A percentile compares a stretch with the other conserved stretches of the same genome.
Evolutionary conservation across 2,113 vertebrate species (phyloP).

Genomic region (Panurus biarmicus): DNA sequence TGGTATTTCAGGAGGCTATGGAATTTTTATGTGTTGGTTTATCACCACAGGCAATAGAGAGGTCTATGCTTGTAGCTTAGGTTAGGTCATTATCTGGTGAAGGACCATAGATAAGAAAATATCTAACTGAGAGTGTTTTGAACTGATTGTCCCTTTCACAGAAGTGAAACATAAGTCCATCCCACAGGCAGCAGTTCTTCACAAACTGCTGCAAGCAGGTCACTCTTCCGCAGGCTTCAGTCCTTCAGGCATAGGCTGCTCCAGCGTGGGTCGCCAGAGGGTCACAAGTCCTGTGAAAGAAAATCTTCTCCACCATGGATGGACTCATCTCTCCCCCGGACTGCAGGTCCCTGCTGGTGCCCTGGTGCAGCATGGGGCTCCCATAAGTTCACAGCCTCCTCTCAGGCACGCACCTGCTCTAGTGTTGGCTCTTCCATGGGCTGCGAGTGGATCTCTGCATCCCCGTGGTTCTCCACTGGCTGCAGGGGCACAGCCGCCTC

Average conservation of each 20-base stretch:
- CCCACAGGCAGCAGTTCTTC: not conserved
- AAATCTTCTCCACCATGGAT: not conserved
- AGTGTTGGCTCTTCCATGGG: too few species aligned
- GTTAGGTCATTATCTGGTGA: not conserved
- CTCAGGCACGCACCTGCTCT: not conserved
- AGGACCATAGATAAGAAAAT: not conserved
- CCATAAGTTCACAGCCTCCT: not conserved
- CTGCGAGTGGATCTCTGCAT: not conserved
- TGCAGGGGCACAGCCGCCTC: not conserved
- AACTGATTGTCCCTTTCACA: not conserved
- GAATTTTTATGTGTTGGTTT: not conserved
- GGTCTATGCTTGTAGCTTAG: not conserved
- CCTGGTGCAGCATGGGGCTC: not conserved
- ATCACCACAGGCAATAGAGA: not conserved
- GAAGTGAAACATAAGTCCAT: not conserved
- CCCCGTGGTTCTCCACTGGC: accelerated
- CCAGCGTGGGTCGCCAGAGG: not conserved
- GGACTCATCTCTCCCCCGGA: not conserved
- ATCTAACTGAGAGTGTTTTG: not conserved
- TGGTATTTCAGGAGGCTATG: not conserved
- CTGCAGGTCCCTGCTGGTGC: not conserved
- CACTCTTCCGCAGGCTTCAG: not conserved
- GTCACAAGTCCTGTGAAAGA: not conserved
- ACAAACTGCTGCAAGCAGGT: not conserved
- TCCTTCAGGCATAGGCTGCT: not conserved